Percentiles rank a stretch among this genome's conserved stretches.
Evolutionary conservation across 2,797 vertebrate species (phyloP).

Genomic region (Arrhamphus sclerolepis): DNA sequence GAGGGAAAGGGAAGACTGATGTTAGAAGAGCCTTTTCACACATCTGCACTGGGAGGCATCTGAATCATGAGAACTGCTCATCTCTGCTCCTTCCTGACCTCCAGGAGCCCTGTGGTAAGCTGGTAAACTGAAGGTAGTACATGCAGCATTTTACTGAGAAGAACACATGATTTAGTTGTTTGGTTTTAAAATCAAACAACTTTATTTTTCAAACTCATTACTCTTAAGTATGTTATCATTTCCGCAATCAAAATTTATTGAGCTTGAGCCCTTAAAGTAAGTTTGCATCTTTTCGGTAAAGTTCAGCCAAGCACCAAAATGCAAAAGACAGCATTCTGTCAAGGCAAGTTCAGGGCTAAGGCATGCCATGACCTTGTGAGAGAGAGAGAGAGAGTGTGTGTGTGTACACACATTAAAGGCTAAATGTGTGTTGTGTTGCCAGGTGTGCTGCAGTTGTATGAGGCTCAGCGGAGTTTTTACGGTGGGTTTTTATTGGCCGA

Average conservation of each 20-base stretch:
- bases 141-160: not conserved
- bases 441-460: conserved; percentile 68
- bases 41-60: conserved; percentile 65
- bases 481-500: conserved; percentile 62
- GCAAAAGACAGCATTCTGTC: conserved; percentile 17
- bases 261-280: not conserved
- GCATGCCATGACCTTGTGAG: conserved; percentile 37
- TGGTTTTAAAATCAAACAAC: not conserved
- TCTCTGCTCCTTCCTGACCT: not conserved
- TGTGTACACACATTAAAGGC: conserved; percentile 49
- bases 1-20: conserved; percentile 9
- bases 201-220: not conserved
- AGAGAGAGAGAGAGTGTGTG: conserved; percentile 23
- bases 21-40: conserved; percentile 60
- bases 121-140: no score
- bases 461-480: conserved; percentile 72
- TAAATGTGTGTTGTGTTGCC: conserved; percentile 70
- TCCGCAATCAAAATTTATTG: not conserved
- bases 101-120: not conserved
- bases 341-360: conserved; percentile 31
- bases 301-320: conserved; percentile 13
- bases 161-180: not conserved
- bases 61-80: conserved; percentile 4
- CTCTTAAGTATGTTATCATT: not conserved
- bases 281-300: not conserved